phyloP scores from a whole-genome alignment of 1,140 invertebrate species.

The Glomeris maerens region DNA sequence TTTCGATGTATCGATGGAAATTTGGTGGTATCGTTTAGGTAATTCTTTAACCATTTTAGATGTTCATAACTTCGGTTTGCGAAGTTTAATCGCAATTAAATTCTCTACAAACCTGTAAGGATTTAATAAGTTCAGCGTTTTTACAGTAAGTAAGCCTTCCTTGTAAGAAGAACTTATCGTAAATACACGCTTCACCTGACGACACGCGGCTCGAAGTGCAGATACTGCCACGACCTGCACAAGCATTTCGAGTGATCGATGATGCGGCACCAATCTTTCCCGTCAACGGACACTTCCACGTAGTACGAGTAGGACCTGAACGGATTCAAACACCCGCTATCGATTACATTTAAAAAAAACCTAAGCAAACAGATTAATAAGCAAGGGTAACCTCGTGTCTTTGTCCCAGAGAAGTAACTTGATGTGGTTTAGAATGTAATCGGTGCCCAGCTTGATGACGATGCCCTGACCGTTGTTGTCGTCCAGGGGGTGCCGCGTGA shows the following conservation, averaged over 20 bases:
- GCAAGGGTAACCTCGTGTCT: conserved; percentile 54
- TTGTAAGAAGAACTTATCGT: neutral
- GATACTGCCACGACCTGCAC: conserved; percentile 90
- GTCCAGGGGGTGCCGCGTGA: conserved; percentile 82
- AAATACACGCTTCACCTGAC: conserved; percentile 38
- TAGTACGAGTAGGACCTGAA: conserved; percentile 85
- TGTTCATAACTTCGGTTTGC: no score
- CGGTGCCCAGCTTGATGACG: conserved; percentile 67
- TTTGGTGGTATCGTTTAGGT: no score
- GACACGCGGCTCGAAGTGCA: conserved; percentile 80
- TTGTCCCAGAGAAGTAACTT: conserved; percentile 86
- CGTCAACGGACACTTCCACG: conserved; percentile 90
- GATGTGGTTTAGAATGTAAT: conserved; percentile 86
- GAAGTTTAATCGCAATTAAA: neutral
- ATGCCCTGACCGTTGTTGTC: conserved; percentile 61
- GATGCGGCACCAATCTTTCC: conserved; percentile 83
- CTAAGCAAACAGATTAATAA: neutral
- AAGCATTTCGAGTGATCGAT: conserved; percentile 80
- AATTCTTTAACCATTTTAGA: no score
- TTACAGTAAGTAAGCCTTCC: no score
- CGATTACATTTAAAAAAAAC: conserved; percentile 8
- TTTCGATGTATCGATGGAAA: no score
- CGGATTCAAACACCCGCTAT: conserved; percentile 6
- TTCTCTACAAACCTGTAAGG: neutral
- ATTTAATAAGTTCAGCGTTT: no score